These are phyloP conservation scores for Sorex maritimensis DNA, from an alignment of 2,797 vertebrate species.

Conservation along the genomic window DNA sequence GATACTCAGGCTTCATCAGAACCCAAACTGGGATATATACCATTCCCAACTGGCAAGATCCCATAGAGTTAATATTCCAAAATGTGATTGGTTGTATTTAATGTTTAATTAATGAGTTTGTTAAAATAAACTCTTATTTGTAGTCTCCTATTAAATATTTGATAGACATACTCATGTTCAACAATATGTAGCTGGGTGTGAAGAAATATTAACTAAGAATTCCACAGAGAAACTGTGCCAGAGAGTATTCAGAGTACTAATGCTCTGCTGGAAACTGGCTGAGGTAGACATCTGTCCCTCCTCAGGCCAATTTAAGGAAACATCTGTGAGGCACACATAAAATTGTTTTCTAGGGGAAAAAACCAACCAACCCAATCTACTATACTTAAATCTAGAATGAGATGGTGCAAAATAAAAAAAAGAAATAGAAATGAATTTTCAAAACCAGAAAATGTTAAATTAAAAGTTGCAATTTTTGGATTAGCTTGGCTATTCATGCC, in stretches of 20 bases:
- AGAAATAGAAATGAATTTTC: conserved; percentile 64
- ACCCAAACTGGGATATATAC: too few species aligned
- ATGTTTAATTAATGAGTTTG: conserved; percentile 18
- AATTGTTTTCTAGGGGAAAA: conserved; percentile 61
- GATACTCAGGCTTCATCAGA: too few species aligned
- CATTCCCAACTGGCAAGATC: not conserved
- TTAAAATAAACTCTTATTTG: not conserved
- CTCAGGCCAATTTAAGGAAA: conserved; percentile 74
- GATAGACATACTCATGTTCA: conserved; percentile 7
- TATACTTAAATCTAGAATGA: conserved; percentile 50
- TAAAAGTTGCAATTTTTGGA: not conserved
- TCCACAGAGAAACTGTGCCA: conserved; percentile 30
- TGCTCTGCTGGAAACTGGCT: conserved; percentile 39
- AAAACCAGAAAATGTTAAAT: conserved; percentile 34
- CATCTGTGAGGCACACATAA: conserved; percentile 71
- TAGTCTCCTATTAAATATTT: not conserved
- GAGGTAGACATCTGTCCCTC: conserved; percentile 77
- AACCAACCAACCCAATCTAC: conserved; percentile 58
- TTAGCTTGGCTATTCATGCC: not conserved
- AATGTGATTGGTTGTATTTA: not conserved
- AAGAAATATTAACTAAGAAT: conserved; percentile 72
- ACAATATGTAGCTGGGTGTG: conserved; percentile 9
- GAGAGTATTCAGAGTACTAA: conserved; percentile 19
- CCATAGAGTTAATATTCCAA: not conserved
- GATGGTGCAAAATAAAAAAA: conserved; percentile 58